Percentiles rank a stretch among this genome's conserved stretches.
Evolutionary conservation across 2,113 vertebrate genomes (phyloP).

Genomic region (Phyllopteryx taeniolatus): DNA sequence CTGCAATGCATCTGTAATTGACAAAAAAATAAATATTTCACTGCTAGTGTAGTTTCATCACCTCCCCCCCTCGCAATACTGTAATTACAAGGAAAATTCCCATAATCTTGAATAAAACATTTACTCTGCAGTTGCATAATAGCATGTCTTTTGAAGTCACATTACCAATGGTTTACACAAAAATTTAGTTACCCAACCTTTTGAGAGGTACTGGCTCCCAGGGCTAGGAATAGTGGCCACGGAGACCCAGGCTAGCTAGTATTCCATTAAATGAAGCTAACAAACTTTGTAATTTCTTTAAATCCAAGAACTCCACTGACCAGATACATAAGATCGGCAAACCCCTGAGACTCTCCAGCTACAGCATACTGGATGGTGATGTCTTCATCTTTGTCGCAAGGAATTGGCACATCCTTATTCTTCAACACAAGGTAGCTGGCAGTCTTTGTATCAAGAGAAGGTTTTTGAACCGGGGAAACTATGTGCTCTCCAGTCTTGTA

Average conservation of each 20-base stretch:
- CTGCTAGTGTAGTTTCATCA: background rate
- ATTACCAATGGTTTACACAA: too few species aligned
- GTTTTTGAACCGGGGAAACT: conserved; percentile 1
- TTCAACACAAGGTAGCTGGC: conserved; percentile 57
- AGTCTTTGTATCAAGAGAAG: conserved; percentile 28
- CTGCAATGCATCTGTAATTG: background rate
- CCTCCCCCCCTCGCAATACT: background rate
- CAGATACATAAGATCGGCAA: conserved; percentile 58
- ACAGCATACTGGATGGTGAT: conserved; percentile 56
- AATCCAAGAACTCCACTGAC: conserved; percentile 44
- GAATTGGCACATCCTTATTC: conserved; percentile 24
- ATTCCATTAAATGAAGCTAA: too few species aligned
- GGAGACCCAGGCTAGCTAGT: too few species aligned
- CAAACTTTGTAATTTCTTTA: too few species aligned
- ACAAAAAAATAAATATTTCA: background rate
- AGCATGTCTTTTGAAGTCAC: too few species aligned
- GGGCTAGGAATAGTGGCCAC: too few species aligned
- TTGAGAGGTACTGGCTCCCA: too few species aligned
- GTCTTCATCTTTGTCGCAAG: conserved; percentile 38
- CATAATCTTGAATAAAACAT: background rate
- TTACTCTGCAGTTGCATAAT: too few species aligned
- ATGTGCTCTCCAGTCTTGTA: background rate
- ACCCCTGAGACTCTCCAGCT: conserved; percentile 46
- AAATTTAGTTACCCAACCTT: too few species aligned
- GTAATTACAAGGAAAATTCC: background rate